Evolutionary conservation across 2,113 vertebrate genomes (phyloP), one percentile per base, ranked within the genome.

Genomic region (Prietella phreatophila): DNA sequence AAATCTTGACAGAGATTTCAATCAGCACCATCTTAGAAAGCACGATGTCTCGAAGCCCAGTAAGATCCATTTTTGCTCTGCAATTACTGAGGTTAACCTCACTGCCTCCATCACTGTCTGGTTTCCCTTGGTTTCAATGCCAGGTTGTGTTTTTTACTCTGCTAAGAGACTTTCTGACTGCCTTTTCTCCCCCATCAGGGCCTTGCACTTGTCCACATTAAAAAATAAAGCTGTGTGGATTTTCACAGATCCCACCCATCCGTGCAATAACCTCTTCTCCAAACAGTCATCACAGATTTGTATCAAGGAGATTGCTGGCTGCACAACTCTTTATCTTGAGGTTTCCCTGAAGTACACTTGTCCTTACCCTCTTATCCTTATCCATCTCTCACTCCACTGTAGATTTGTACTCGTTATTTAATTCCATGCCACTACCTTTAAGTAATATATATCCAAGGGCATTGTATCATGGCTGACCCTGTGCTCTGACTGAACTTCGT

Each of bases 231-330:
- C 5, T 14, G 33, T 63, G 20, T n/a, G 56, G 81, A 39, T 63
- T 82, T 82, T 60, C 56, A 27, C 33, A 82, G 56, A 63, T 83
- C 81, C 58, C 3, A 83, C 36, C 22, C 36, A 61, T 47, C 13
- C 33, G 9, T 39, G 20, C 56, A 83, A 47, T 83, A 83, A 83
- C 33, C 58, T 63, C 36, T 42, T 83, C 22, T 63, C 10, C 58
- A 61, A 83, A 83, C 81, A 63, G 20, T 22, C 60, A 63, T 61
- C 4, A 15, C 19, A 47, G 13, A 42, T 33, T 56, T 56, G 2
- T 81, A 36, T 81, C 20, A 81, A 58, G 8, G 81, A 58, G 33
- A 56, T 25, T 82, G 80, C 33, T 83, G 81, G n/a, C 81, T 83
- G 19, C 22, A 39, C 15, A 83, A 47, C 81, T 20, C 36, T 47